These are phyloP conservation scores for Lasioglossum marginatum DNA, from an alignment of 2,888 invertebrate species.

Conservation along the genomic window DNA sequence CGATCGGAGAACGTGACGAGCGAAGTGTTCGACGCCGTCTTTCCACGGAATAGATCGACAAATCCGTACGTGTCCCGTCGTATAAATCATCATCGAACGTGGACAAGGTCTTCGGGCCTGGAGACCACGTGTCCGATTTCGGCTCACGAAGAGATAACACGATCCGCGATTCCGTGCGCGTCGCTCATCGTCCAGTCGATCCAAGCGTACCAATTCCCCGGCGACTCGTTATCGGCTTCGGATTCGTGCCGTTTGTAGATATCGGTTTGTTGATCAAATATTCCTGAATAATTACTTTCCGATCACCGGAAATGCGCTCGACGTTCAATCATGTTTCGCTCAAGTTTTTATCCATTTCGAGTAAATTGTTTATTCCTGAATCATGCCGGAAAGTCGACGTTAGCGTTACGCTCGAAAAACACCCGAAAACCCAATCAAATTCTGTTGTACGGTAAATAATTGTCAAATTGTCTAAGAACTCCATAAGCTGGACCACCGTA, in stretches of 20 bases:
- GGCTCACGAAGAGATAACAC: slow-evolving; percentile 16
- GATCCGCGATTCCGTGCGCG: slow-evolving; percentile 30
- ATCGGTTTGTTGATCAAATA: not conserved
- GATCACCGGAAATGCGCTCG: not conserved
- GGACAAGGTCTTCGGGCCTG: not conserved
- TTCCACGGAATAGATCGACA: not conserved
- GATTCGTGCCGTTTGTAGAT: not conserved
- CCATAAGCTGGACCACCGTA: not conserved
- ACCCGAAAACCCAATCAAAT: not conserved
- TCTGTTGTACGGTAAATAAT: not conserved
- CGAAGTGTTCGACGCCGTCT: not conserved
- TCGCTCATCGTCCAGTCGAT: slow-evolving; percentile 12
- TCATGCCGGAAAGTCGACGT: not conserved
- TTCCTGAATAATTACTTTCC: not conserved
- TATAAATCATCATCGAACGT: slow-evolving; percentile 23
- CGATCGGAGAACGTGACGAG: not conserved
- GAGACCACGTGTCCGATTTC: slow-evolving; percentile 20
- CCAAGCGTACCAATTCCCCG: not conserved
- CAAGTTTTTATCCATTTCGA: not conserved
- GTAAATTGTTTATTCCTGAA: not conserved
- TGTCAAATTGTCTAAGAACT: not conserved
- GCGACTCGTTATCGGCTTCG: not conserved
- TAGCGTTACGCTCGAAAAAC: too few species aligned
- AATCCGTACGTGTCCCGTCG: slow-evolving; percentile 32
- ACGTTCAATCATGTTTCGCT: not conserved